Evolutionary conservation across 1,140 invertebrate species (phyloP).

Genomic region (Heliconius congener): DNA sequence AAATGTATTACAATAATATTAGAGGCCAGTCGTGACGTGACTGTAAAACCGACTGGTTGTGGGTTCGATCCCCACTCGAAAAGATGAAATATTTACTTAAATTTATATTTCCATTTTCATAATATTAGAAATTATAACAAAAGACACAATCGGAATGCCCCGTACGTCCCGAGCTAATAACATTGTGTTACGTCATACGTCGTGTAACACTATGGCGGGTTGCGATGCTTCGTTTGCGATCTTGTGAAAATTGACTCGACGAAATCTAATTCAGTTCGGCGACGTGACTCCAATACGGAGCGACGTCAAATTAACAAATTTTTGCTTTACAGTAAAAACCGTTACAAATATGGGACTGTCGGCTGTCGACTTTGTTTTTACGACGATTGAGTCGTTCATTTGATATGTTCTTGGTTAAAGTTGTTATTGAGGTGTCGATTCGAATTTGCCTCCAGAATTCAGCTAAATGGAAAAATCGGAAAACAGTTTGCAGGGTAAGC

Average conservation of each 20-base stretch:
- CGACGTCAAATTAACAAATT: constrained; percentile 37
- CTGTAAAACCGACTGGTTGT: too few species aligned
- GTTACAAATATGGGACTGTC: constrained; percentile 20
- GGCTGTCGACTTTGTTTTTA: background rate
- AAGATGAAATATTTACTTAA: too few species aligned
- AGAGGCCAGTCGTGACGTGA: too few species aligned
- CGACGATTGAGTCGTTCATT: background rate
- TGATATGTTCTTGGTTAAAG: background rate
- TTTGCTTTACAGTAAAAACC: constrained; percentile 36
- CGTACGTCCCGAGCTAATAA: constrained; percentile 41
- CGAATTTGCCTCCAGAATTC: background rate
- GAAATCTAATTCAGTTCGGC: constrained; percentile 46
- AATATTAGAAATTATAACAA: constrained; percentile 1
- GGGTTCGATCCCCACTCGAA: too few species aligned
- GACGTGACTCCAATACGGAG: constrained; percentile 44
- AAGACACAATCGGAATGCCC: constrained; percentile 37
- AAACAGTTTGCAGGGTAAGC: too few species aligned
- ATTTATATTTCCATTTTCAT: too few species aligned
- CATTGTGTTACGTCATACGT: constrained; percentile 39
- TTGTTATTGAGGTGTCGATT: background rate
- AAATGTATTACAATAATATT: too few species aligned
- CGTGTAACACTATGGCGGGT: constrained; percentile 39
- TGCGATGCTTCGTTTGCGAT: constrained; percentile 46
- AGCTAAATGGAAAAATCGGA: too few species aligned
- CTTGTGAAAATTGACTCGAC: constrained; percentile 50